A percentile compares a stretch with the other conserved stretches of the same genome.
phyloP scores from a whole-genome alignment of 2,888 invertebrate genomes.

The Odontocerum albicorne region DNA sequence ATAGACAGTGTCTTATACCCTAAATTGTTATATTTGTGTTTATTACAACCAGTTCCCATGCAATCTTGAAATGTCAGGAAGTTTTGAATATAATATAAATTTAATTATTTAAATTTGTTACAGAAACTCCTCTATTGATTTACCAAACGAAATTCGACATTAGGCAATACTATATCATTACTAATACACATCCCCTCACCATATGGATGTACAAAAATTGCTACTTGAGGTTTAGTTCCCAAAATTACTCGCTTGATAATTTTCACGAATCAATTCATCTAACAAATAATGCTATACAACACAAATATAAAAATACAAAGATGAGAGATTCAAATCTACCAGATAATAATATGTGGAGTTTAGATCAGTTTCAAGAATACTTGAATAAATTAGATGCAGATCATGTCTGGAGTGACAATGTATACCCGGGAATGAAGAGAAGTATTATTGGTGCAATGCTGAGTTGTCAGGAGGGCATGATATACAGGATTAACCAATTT shows the following conservation, averaged over 20 bases:
- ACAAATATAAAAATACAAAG: constrained; percentile 62
- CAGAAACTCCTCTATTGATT: constrained; percentile 80
- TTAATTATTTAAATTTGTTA: constrained; percentile 38
- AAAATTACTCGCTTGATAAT: constrained; percentile 74
- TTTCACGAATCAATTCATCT: constrained; percentile 85
- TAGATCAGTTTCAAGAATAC: constrained; percentile 68
- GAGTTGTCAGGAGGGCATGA: constrained; percentile 73
- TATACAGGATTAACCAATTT: constrained; percentile 72
- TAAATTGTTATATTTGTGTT: too few species aligned
- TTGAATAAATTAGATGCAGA: constrained; percentile 58
- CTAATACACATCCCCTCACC: constrained; percentile 73
- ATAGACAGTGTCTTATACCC: too few species aligned
- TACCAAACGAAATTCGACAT: constrained; percentile 90
- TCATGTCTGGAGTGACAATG: constrained; percentile 69
- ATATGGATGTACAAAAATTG: constrained; percentile 88
- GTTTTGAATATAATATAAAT: neutral
- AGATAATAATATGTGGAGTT: constrained; percentile 82
- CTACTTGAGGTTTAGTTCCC: constrained; percentile 85
- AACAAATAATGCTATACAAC: constrained; percentile 86
- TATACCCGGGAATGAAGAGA: constrained; percentile 85
- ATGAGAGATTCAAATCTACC: constrained; percentile 67
- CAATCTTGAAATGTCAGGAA: too few species aligned
- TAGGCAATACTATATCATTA: constrained; percentile 85
- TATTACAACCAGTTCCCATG: too few species aligned
- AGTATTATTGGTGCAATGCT: constrained; percentile 80